Base-by-base conservation (phyloP, 2,113 vertebrate species). In the Acanthochromis polyacanthus region DNA sequence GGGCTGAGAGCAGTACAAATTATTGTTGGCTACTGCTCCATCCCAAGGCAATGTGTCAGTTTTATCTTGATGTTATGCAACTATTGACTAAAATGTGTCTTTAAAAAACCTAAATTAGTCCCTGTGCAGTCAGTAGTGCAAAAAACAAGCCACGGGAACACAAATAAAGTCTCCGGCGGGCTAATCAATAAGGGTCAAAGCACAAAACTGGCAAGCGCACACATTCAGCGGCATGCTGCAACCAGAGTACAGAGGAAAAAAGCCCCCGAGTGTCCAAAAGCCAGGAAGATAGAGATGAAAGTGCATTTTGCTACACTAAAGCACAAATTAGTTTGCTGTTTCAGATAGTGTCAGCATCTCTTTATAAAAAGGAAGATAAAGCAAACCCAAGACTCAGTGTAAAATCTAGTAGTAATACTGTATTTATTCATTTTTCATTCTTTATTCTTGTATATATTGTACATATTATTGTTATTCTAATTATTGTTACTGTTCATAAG, bases 61-160 rank as follows among this genome's bases (percentile, higher is more conserved):
- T 91, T 86, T 81, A 84, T 89, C 78, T 90, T 75, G 60, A 81
- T 84, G 83, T 91, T 92, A 89, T 78, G 80, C 81, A 93, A 92
- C 82, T 81, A 80, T 75, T 57, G 75, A 89, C 62, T 62, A 46
- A 15, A 75, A 70, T 73, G 52, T 32, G 32, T 68, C 71, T 85
- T 77, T 66, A 46, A 52, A 63, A 53, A 40, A 52, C 3, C 78
- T 58, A 80, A 85, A 82, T 85, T 7, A 82, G 65, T 64, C 67
- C 19, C 10, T 78, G 61, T n/a, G 74, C 69, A 59, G 74, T 75
- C 65, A 46, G 78, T 30, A 69, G 59, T 66, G 46, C 66, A 82
- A 69, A 25, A 86, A 86, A 75, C 67, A 86, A 91, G 88, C 48
- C 50, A 56, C 30, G 52, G 3, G 77, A 88, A 83, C 87, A 88